phyloP scores from a whole-genome alignment of 2,888 invertebrate genomes.

The Sphaerophoria rueppellii region DNA sequence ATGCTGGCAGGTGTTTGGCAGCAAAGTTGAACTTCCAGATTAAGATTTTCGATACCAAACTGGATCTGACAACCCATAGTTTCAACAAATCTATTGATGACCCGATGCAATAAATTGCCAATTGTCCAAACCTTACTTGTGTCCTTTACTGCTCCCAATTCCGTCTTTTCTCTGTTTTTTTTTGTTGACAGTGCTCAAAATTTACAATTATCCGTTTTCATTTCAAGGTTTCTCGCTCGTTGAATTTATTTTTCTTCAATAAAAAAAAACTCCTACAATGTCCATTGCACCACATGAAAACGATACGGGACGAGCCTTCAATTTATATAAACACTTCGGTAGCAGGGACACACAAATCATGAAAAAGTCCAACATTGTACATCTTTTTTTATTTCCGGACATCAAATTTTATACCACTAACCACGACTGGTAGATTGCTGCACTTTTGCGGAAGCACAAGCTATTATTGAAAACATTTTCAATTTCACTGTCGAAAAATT shows the following conservation, averaged over 20 bases:
- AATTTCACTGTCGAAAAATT: constrained; percentile 29
- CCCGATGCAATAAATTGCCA: constrained; percentile 14
- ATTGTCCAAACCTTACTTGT: background rate
- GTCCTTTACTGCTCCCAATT: constrained; percentile 32
- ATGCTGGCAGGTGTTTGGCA: too few relatives aligned
- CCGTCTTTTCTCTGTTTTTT: constrained; percentile 25
- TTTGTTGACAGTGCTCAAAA: constrained; percentile 67
- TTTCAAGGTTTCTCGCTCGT: constrained; percentile 58
- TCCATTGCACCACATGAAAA: constrained; percentile 24
- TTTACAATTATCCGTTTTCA: constrained; percentile 62
- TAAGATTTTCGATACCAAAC: background rate
- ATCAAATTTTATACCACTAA: background rate
- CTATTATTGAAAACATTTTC: constrained; percentile 43
- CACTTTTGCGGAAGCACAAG: constrained; percentile 34
- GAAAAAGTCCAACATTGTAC: constrained; percentile 2
- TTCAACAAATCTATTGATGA: background rate
- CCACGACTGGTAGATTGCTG: background rate
- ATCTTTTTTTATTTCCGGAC: constrained; percentile 1
- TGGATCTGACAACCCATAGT: background rate
- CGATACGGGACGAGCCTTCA: background rate
- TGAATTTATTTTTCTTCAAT: background rate
- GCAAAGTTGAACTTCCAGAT: constrained; percentile 12
- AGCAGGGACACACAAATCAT: background rate
- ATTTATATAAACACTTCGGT: background rate
- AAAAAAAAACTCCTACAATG: constrained; percentile 17